Conservation (phyloP, 2,113 vertebrate species). For the Burhinus oedicnemus region DNA sequence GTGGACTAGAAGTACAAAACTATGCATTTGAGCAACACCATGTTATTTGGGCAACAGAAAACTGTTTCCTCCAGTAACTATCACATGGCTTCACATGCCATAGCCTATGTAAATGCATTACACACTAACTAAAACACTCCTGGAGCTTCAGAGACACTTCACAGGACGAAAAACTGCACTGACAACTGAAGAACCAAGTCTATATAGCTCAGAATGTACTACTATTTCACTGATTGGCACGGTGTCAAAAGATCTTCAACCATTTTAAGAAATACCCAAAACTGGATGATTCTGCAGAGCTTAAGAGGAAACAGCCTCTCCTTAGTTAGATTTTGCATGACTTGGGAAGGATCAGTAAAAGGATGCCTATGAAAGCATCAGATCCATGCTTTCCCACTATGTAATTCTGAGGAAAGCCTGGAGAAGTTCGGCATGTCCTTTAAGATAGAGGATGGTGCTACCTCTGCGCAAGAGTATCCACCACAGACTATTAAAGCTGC, state of each 20-base stretch:
- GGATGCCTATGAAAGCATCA: background rate
- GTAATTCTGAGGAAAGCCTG: background rate
- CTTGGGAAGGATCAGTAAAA: background rate
- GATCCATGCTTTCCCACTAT: background rate
- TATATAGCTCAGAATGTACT: background rate
- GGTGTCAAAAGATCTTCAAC: background rate
- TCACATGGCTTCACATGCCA: rapidly evolving
- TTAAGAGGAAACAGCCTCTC: background rate
- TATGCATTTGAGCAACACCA: rapidly evolving
- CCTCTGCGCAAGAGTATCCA: background rate
- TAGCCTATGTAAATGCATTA: background rate
- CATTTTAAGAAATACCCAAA: background rate
- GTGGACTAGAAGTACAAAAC: background rate
- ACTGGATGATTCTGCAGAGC: background rate
- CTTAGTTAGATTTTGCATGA: background rate
- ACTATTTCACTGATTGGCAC: background rate
- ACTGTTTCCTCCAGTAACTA: background rate
- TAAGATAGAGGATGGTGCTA: background rate
- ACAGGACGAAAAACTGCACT: background rate
- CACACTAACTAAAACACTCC: background rate
- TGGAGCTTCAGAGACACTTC: background rate
- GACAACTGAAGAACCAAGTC: background rate
- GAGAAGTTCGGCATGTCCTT: background rate
- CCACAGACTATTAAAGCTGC: background rate
- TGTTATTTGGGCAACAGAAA: background rate